Evolutionary conservation across 2,888 invertebrate genomes (phyloP).

Genomic region (Melanargia galathea): DNA sequence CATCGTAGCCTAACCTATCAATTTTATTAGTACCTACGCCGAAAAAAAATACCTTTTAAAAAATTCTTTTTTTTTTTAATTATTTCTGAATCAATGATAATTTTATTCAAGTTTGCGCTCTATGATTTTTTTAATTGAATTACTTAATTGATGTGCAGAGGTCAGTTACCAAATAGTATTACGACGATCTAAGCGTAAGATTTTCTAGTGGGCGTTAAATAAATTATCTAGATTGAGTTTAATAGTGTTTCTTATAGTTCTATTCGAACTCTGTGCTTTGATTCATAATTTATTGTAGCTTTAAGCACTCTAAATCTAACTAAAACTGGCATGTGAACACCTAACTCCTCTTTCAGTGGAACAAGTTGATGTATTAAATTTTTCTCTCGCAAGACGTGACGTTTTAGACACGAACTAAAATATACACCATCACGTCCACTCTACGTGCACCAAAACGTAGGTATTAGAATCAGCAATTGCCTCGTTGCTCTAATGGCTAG

Average conservation of each 20-base stretch:
- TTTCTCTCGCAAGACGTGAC: constrained; percentile 69
- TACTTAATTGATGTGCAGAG: no score
- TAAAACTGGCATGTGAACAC: constrained; percentile 68
- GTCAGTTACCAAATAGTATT: no score
- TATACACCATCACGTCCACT: constrained; percentile 33
- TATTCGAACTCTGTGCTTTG: neutral
- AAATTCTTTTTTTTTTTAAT: no score
- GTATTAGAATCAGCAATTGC: constrained; percentile 21
- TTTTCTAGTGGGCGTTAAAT: neutral
- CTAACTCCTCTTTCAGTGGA: constrained; percentile 51
- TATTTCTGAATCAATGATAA: no score
- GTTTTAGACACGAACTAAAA: constrained; percentile 42
- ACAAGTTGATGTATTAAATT: constrained; percentile 76
- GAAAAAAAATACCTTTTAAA: no score
- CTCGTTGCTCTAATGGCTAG: neutral
- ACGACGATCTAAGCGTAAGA: no score
- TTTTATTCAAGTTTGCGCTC: no score
- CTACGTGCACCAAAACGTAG: constrained; percentile 26
- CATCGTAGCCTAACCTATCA: no score
- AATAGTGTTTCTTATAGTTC: neutral
- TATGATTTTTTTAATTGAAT: no score
- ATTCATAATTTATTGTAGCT: neutral
- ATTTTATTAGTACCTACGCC: no score
- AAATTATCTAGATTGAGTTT: neutral
- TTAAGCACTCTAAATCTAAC: constrained; percentile 21